phyloP scores from a whole-genome alignment of 1,140 invertebrate species.

The Hestina assimilis region DNA sequence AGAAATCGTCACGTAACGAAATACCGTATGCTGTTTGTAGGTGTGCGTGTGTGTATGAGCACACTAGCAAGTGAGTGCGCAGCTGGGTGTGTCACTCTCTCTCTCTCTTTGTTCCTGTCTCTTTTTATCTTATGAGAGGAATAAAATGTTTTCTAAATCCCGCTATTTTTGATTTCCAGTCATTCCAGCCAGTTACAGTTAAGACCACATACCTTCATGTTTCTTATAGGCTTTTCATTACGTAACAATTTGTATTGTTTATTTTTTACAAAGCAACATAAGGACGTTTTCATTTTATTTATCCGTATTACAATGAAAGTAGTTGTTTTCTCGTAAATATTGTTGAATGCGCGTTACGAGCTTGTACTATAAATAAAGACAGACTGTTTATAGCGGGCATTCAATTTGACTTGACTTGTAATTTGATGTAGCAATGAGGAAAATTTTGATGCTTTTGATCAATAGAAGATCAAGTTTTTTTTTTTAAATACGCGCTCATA shows the following conservation, averaged over 20 bases:
- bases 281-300: neutral
- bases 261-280: neutral
- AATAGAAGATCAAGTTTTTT: neutral
- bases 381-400: conserved; percentile 41
- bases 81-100: too few species aligned
- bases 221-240: too few species aligned
- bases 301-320: neutral
- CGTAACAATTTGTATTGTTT: neutral
- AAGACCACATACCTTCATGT: too few species aligned
- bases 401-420: conserved; percentile 60
- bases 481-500: neutral
- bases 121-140: too few species aligned
- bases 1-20: too few species aligned
- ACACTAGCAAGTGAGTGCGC: too few species aligned
- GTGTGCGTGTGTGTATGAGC: too few species aligned
- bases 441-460: neutral
- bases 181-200: too few species aligned
- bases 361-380: conserved; percentile 54
- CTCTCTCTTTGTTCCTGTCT: too few species aligned
- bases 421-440: conserved; percentile 27
- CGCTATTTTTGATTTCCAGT: too few species aligned
- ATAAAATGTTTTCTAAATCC: too few species aligned
- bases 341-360: conserved; percentile 37
- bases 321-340: neutral
- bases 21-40: too few species aligned